A percentile compares a stretch with the other conserved stretches of the same genome.
Conservation (phyloP, 2,113 vertebrate genomes). For the Acrocephalus kingi region DNA sequence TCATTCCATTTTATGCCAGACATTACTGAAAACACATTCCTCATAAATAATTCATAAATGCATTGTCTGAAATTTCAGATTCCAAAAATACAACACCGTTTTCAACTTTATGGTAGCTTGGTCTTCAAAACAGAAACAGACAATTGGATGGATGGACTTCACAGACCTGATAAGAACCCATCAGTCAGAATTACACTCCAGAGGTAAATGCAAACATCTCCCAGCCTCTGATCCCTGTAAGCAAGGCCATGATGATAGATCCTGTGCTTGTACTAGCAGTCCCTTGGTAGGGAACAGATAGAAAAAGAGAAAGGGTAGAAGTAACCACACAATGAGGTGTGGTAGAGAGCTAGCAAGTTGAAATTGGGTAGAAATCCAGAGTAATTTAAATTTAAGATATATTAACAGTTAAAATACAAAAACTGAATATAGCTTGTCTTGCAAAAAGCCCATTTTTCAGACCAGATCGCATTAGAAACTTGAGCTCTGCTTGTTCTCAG, state of each 20-base stretch:
- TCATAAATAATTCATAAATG: conserved; percentile 71
- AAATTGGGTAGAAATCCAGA: neutral
- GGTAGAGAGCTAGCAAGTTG: neutral
- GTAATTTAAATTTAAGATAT: neutral
- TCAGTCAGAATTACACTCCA: conserved; percentile 29
- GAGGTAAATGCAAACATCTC: conserved; percentile 29
- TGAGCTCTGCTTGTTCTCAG: neutral
- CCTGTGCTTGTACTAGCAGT: neutral
- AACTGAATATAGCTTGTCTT: neutral
- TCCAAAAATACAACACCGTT: conserved; percentile 51
- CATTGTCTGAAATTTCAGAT: conserved; percentile 69
- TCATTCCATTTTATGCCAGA: conserved; percentile 63
- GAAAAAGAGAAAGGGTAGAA: neutral
- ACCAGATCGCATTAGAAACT: neutral
- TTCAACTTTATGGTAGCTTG: conserved; percentile 59
- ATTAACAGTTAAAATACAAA: neutral
- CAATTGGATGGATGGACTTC: conserved; percentile 56
- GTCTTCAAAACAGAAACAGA: conserved; percentile 56
- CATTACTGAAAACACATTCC: conserved; percentile 61
- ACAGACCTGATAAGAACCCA: conserved; percentile 50
- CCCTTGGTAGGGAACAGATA: neutral
- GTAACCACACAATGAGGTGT: neutral
- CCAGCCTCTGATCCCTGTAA: neutral
- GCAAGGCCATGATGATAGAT: neutral
- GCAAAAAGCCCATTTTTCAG: neutral